Conservation (phyloP, 2,797 vertebrate species). For the Sebastolobus alascanus region DNA sequence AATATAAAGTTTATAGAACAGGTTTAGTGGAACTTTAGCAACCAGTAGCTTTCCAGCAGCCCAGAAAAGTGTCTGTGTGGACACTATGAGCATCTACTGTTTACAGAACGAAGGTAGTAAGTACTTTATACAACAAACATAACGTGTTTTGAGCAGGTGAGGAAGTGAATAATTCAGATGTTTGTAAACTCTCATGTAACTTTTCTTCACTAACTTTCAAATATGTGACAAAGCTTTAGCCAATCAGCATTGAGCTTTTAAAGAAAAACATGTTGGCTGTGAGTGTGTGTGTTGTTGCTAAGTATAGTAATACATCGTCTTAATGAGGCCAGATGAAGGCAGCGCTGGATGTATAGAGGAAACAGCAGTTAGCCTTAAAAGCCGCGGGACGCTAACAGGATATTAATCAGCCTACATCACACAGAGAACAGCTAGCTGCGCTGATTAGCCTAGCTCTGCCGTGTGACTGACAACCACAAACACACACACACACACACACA, state of each 20-base stretch:
- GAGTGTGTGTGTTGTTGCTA: slow-evolving; percentile 36
- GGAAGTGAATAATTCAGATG: neutral
- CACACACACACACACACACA: slow-evolving; percentile 24
- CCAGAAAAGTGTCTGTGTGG: neutral
- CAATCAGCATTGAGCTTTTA: slow-evolving; percentile 39
- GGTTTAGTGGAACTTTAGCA: neutral
- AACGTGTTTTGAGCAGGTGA: neutral
- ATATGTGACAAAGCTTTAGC: slow-evolving; percentile 38
- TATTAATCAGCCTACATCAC: slow-evolving; percentile 79
- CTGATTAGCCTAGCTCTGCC: slow-evolving; percentile 79
- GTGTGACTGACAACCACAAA: slow-evolving; percentile 70
- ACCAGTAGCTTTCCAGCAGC: neutral
- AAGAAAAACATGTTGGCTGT: neutral
- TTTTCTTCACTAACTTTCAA: slow-evolving; percentile 43
- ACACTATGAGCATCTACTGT: neutral
- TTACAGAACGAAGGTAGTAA: neutral
- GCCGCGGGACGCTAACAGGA: slow-evolving; percentile 76
- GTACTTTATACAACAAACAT: neutral
- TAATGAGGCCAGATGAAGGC: slow-evolving; percentile 70
- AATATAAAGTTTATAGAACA: neutral
- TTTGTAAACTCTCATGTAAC: slow-evolving; percentile 1
- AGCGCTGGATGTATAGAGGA: slow-evolving; percentile 65
- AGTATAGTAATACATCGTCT: slow-evolving; percentile 57
- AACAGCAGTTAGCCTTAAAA: slow-evolving; percentile 77
- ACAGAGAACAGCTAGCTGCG: slow-evolving; percentile 74